A percentile compares a stretch with the other conserved stretches of the same genome.
Evolutionary conservation across 2,113 vertebrate genomes (phyloP).

Genomic region (Apaloderma vittatum): DNA sequence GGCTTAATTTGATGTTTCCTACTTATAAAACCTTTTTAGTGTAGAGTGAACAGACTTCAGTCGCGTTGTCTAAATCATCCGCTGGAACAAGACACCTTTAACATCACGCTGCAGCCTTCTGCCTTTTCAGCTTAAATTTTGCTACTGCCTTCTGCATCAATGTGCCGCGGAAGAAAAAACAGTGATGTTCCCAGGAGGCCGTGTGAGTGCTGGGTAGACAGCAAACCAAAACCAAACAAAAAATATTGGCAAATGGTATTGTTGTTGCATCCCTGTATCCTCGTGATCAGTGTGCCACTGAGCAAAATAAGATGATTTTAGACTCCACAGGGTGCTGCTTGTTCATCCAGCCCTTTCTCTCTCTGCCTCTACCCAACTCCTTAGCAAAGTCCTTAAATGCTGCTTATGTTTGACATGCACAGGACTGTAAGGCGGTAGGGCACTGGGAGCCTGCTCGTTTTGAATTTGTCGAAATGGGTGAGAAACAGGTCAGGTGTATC

Average conservation of each 20-base stretch:
- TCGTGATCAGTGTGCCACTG: neutral
- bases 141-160: neutral
- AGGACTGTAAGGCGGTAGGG: neutral
- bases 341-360: neutral
- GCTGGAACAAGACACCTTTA: neutral
- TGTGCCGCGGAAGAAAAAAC: neutral
- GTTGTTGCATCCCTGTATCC: neutral
- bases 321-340: neutral
- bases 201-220: neutral
- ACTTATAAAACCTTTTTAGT: neutral
- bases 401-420: neutral
- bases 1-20: neutral
- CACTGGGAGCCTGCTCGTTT: neutral
- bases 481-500: neutral
- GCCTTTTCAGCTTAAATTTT: neutral
- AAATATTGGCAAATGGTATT: neutral
- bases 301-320: neutral
- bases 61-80: neutral
- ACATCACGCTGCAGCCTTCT: neutral
- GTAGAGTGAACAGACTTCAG: neutral
- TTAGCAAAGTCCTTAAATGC: neutral
- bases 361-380: neutral
- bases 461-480: neutral
- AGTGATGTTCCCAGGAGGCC: neutral
- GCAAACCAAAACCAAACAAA: neutral